Evolutionary conservation across 2,113 vertebrate species (phyloP), one percentile per base, ranked within the genome.

Genomic region (Danionella cerebrum): DNA sequence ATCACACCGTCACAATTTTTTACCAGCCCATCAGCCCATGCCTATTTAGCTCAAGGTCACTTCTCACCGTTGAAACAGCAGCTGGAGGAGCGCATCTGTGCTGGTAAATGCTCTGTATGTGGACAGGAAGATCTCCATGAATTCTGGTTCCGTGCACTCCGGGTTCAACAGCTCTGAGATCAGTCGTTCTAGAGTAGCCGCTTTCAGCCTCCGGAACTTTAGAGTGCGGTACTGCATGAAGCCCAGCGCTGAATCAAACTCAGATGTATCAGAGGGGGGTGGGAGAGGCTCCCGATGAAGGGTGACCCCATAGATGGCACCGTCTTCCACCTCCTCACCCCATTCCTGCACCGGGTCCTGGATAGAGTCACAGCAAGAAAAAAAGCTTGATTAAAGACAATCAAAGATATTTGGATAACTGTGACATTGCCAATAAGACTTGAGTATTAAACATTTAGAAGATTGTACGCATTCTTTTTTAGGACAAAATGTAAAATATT

Each of bases 301-400:
- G 0, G 87, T 88, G 69, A 95, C 71, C 14, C 88, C 89, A 19
- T 90, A 95, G 67, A 95, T 80, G 0, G 87, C 90, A 0, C 89
- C 91, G 1, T 92, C 89, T 71, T 93, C 91, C 22, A 84, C 84
- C 80, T 95, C 93, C 75, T 94, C 91, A 1, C 90, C 92, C 92
- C 93, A 95, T 76, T 91, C 91, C 76, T 94, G 93, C 1, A 92
- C 84, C 0, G 89, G 91, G 39, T 90, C 87, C 93, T 94, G 77
- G 4, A 36, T 33, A 24, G 14, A 31, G 36, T 7, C 18, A 63
- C 5, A 33, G 29, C 5, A 33, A 1, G 9, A 33, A 33, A 1
- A 33, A 6, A n/a, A n/a, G n/a, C n/a, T n/a, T n/a, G n/a, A n/a
- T n/a, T n/a, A n/a, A n/a, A n/a, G n/a, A n/a, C n/a, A n/a, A n/a